phyloP scores from a whole-genome alignment of 1,140 invertebrate species.

The Leptinotarsa defecta region DNA sequence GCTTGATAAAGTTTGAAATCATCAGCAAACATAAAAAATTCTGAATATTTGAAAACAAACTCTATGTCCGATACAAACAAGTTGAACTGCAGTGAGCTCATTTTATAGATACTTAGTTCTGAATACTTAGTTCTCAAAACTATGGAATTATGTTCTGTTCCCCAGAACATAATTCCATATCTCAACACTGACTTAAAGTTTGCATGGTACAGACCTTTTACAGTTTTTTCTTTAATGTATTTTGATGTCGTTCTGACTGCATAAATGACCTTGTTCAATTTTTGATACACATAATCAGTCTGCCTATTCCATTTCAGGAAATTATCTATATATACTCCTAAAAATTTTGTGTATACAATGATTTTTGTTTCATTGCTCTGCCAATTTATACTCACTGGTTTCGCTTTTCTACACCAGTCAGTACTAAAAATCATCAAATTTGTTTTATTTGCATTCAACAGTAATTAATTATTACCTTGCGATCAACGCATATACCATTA shows the following conservation, averaged over 20 bases:
- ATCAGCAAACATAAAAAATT: too few species aligned
- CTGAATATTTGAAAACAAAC: too few species aligned
- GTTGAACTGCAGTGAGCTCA: neutral
- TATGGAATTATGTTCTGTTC: neutral
- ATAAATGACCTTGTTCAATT: neutral
- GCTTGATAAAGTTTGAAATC: too few species aligned
- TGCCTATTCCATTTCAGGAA: neutral
- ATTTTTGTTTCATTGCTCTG: neutral
- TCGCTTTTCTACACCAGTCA: neutral
- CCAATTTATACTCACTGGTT: neutral
- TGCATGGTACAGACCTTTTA: neutral
- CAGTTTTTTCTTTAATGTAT: neutral
- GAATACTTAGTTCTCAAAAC: neutral
- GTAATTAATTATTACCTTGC: neutral
- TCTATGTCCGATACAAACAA: too few species aligned
- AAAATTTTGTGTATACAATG: neutral
- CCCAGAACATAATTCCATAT: constrained; percentile 8
- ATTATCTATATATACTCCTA: neutral
- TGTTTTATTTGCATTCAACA: neutral
- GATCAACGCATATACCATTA: too few species aligned
- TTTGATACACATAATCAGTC: neutral
- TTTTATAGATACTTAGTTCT: neutral
- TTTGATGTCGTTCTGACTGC: neutral
- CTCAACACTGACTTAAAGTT: neutral
- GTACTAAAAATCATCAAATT: neutral